Evolutionary conservation across 2,888 invertebrate species (phyloP), one percentile per base, ranked within the genome.

Genomic region (Drosophila mulleri): DNA sequence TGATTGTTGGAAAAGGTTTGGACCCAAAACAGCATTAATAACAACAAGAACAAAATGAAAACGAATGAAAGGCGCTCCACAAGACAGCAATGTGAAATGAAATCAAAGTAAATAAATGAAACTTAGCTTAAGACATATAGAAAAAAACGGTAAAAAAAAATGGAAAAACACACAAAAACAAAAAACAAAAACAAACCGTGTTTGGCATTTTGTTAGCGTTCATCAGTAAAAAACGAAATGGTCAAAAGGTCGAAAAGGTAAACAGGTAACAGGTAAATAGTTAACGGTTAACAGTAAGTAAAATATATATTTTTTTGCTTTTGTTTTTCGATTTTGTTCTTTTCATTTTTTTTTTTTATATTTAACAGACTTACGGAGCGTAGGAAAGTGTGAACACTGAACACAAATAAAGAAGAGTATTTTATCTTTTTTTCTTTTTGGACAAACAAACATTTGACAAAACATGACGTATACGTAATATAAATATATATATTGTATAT

Each of bases 371-470:
- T 83, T 90, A 89, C 91, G 90, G 78, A 82, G 83, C 82, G 75
- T 78, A 70, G 85, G 78, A 69, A 83, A 89, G 91, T 91, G 91
- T 91, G 92, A 88, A 89, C 87, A 66, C 67, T 87, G 88, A 88
- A 79, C 85, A 83, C 90, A 91, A 91, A 91, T 90, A 91, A 91
- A 91, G 91, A 91, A 91, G 89, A 88, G 65, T 54, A 18, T 48
- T 48, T 48, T 48, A 48, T 48, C 48, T 48, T 48, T 26, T 47
- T 47, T 47, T 47, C n/a, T 32, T 18, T 39, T 77, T 75, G 56
- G 57, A 60, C 66, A 63, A 64, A 77, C 56, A 65, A 76, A 86
- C 76, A 82, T 57, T 71, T 60, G 78, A 66, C 64, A 72, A 32
- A 82, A 79, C 85, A 79, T 72, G 71, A 77, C 80, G 77, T 82